Evolutionary conservation across 2,888 invertebrate genomes (phyloP), one percentile per base, ranked within the genome.

Genomic region (Lissonota sp.): DNA sequence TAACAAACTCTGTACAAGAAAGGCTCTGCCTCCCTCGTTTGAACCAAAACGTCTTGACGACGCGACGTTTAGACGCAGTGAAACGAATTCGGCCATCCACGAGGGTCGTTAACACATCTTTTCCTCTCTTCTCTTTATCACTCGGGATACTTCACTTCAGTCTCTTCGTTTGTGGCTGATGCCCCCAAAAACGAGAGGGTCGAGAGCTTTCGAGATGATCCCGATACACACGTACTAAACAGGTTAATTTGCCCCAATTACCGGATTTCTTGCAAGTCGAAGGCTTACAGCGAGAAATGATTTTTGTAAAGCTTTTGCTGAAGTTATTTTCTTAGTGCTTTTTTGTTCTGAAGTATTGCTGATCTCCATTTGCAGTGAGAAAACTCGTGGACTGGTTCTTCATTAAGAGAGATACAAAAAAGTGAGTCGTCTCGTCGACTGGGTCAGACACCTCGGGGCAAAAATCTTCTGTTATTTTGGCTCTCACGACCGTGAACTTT

Each of bases 401-500:
- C 26, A 26, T 26, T 26, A 26, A 40, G 12, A 60, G 6, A 14
- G 42, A 55, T 14, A 12, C 5, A 49, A 16, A 37, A 64, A 73
- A 79, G 26, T 2, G 3, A 79, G 46, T n/a, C 39, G 51, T 70
- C 16, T 5, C 55, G 64, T 51, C 51, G 12, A 44, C 39, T 66
- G 14, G 63, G 63, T 66, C 74, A 75, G 74, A 66, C 75, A 70
- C 53, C 60, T 66, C 39, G 44, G 46, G 55, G 40, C 14, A 57
- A 46, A 39, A n/a, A 42, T 10, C 16, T n/a, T 37, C 44, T 37
- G 51, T 60, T 75, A 74, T 79, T 79, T 74, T 58, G 74, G 74
- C 74, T 46, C 74, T 46, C 44, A 53, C 60, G 70, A 44, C 70
- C 79, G 70, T 79, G 79, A 79, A 79, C 74, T 64, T 74, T 46